phyloP scores from a whole-genome alignment of 1,140 invertebrate genomes.

The Metopolophium dirhodum region DNA sequence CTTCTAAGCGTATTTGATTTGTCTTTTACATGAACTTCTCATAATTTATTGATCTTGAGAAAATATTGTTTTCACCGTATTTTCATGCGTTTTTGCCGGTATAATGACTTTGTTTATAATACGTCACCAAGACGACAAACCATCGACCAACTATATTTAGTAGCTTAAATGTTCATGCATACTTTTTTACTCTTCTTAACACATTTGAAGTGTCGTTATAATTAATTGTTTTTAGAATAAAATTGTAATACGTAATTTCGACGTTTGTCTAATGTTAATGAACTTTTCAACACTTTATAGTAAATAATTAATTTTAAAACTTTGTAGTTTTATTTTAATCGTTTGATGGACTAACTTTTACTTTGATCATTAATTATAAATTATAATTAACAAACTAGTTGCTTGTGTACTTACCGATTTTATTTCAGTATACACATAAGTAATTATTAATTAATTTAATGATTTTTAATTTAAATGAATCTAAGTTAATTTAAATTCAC shows the following conservation, averaged over 20 bases:
- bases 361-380: not conserved
- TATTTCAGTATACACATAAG: not conserved
- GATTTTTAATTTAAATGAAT: not conserved
- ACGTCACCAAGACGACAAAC: slow-evolving; percentile 50
- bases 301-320: slow-evolving; percentile 30
- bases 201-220: slow-evolving; percentile 45
- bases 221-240: slow-evolving; percentile 38
- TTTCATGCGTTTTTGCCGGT: slow-evolving; percentile 55
- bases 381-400: slow-evolving; percentile 2
- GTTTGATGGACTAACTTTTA: not conserved
- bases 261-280: not conserved
- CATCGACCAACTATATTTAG: slow-evolving; percentile 53
- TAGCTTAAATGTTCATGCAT: slow-evolving; percentile 14
- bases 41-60: slow-evolving; percentile 53
- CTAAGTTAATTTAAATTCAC: not conserved
- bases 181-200: slow-evolving; percentile 7
- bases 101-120: slow-evolving; percentile 55
- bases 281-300: slow-evolving; percentile 1
- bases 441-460: not conserved
- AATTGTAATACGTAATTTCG: not conserved
- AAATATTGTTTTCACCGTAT: slow-evolving; percentile 54
- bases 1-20: slow-evolving; percentile 51
- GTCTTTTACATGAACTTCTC: slow-evolving; percentile 49
- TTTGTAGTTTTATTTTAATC: slow-evolving; percentile 21
- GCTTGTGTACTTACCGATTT: not conserved